A percentile compares a stretch with the other conserved stretches of the same genome.
Evolutionary conservation across 2,797 vertebrate genomes (phyloP).

Genomic region (Epinephelus coioides): DNA sequence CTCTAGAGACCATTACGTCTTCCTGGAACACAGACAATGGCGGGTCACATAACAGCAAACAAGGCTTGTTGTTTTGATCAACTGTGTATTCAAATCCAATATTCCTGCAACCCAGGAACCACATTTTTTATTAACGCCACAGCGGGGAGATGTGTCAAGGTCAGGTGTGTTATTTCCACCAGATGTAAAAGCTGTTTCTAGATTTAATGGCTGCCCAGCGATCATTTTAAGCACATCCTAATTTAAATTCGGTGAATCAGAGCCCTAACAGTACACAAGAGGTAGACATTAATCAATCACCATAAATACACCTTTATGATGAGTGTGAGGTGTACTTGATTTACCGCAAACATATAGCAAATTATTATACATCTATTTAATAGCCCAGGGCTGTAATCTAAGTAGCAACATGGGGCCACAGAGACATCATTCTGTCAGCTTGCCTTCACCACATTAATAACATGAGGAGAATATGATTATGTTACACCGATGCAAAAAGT

Average conservation of each 20-base stretch:
- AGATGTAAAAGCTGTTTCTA: slow-evolving; percentile 32
- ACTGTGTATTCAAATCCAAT: slow-evolving; percentile 26
- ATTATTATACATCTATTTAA: slow-evolving; percentile 58
- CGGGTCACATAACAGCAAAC: slow-evolving; percentile 29
- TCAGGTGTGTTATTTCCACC: slow-evolving; percentile 45
- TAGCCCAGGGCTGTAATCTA: slow-evolving; percentile 48
- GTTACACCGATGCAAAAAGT: slow-evolving; percentile 32
- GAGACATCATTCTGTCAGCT: slow-evolving; percentile 53
- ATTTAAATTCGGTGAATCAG: slow-evolving; percentile 64
- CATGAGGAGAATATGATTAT: slow-evolving; percentile 53
- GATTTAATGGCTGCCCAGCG: slow-evolving; percentile 29
- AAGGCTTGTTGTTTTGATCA: slow-evolving; percentile 27
- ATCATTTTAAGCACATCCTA: slow-evolving; percentile 36
- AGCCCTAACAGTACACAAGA: slow-evolving; percentile 32
- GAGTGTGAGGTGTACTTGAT: slow-evolving; percentile 45
- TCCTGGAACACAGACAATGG: slow-evolving; percentile 47
- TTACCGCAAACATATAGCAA: slow-evolving; percentile 57
- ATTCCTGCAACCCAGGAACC: not conserved
- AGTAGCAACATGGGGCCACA: slow-evolving; percentile 21
- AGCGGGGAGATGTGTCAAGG: slow-evolving; percentile 43
- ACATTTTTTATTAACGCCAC: slow-evolving; percentile 1
- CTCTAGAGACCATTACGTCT: slow-evolving; percentile 42
- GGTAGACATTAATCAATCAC: slow-evolving; percentile 59
- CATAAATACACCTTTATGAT: slow-evolving; percentile 63
- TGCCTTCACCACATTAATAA: slow-evolving; percentile 43